Evolutionary conservation across 2,113 vertebrate genomes (phyloP), one percentile per base, ranked within the genome.

Genomic region (Gobius niger): DNA sequence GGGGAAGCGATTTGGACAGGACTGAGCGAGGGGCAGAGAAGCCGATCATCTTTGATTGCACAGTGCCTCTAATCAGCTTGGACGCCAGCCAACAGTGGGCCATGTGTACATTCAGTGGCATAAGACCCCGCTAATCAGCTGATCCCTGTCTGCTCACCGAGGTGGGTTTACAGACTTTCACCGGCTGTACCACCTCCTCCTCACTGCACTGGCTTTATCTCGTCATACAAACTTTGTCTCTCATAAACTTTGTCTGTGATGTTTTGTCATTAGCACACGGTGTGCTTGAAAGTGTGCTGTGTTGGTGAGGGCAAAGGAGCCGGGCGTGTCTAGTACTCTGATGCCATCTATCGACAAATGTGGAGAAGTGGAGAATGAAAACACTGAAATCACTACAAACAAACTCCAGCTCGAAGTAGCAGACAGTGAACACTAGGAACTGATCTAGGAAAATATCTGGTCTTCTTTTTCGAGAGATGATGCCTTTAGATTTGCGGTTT

Each of bases 321-420:
- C 19, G 7, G 6, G 34, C 3, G 75, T 77, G 54, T 65, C 19
- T 64, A 60, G 74, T 67, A 7, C 84, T 86, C 78, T 86, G 73
- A 56, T 74, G 80, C 87, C 83, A 81, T 78, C 87, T 87, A 81
- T 68, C 84, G 85, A 68, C 60, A 13, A 13, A 63, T 47, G 6
- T 72, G 65, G 15, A 47, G 69, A 83, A 73, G 53, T 83, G 76
- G 14, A 57, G 49, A 40, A 14, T 34, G 14, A 60, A 60, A 60
- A 40, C 24, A 57, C 24, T 54, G 12, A 40, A 40, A 0, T 11
- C 50, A 9, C n/a, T 34, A 34, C 24, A 4, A 34, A 34, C 24
- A 34, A 34, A 24, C 24, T 24, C 24, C 24, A 24, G 24, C 24
- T 24, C 24, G 1, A 24, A 24, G 24, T 24, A 24, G 24, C 24